Evolutionary conservation across 2,113 vertebrate species (phyloP).

Genomic region (Speoplatyrhinus poulsoni): DNA sequence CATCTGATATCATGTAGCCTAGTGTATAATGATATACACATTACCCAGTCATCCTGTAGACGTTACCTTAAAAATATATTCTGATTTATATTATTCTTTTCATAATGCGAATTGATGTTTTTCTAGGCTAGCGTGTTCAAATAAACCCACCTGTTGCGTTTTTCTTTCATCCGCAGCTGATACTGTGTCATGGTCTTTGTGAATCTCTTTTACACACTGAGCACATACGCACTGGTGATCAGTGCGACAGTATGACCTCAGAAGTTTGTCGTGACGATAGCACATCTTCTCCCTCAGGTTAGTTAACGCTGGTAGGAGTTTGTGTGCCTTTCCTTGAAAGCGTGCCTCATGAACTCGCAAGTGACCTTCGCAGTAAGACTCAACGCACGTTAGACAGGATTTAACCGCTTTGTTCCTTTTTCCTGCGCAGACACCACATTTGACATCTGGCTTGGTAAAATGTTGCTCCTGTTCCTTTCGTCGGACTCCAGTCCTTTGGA

Average conservation of each 20-base stretch:
- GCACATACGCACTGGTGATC: slow-evolving; percentile 74
- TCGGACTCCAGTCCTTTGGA: slow-evolving; percentile 34
- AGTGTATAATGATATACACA: no score
- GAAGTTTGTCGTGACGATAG: slow-evolving; percentile 58
- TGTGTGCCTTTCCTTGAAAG: slow-evolving; percentile 80
- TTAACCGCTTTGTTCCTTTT: slow-evolving; percentile 84
- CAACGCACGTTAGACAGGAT: slow-evolving; percentile 87
- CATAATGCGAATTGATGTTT: no score
- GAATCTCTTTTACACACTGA: slow-evolving; percentile 69
- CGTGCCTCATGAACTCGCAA: slow-evolving; percentile 84
- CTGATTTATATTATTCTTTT: no score
- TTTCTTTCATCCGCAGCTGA: slow-evolving; percentile 48
- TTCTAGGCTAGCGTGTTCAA: no score
- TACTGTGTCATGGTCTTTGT: slow-evolving; percentile 69
- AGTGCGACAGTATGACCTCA: slow-evolving; percentile 71
- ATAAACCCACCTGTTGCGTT: slow-evolving; percentile 63
- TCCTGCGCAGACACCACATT: slow-evolving; percentile 85
- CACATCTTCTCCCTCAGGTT: slow-evolving; percentile 68
- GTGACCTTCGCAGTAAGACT: slow-evolving; percentile 89
- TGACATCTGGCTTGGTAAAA: slow-evolving; percentile 47
- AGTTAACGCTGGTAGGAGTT: slow-evolving; percentile 70
- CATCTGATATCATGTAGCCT: no score
- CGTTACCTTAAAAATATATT: no score
- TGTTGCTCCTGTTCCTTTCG: not conserved
- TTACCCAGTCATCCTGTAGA: no score